Conservation (phyloP, 1,140 invertebrate genomes). For the Bombus superbus region DNA sequence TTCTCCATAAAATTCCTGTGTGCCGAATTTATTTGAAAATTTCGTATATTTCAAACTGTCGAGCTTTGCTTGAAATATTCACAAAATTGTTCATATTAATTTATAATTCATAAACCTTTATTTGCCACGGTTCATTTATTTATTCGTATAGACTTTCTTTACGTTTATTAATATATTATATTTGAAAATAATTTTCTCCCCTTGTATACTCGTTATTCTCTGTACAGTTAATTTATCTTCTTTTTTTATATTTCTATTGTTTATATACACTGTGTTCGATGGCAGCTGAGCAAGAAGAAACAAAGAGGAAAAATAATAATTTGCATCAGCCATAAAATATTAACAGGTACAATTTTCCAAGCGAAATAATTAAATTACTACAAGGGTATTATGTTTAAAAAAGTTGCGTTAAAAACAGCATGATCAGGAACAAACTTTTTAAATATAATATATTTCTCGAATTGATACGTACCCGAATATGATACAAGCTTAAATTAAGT, state of each 20-base stretch:
- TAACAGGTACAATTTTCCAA: background rate
- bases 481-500: background rate
- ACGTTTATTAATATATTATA: background rate
- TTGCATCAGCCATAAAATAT: background rate
- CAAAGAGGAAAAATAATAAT: background rate
- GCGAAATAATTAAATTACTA: background rate
- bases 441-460: background rate
- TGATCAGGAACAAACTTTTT: background rate
- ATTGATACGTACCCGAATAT: background rate
- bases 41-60: background rate
- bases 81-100: background rate
- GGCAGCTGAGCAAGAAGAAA: background rate
- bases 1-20: background rate
- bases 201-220: too few relatives aligned
- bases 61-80: background rate
- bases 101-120: too few relatives aligned
- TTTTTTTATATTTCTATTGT: background rate
- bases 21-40: slow-evolving; percentile 18
- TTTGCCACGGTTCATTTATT: background rate
- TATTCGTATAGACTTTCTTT: background rate
- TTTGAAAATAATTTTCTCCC: background rate
- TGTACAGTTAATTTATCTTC: background rate
- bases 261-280: background rate
- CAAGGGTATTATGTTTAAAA: background rate
- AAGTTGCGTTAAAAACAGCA: too few relatives aligned